Percentiles rank a stretch among this genome's conserved stretches.
phyloP scores from a whole-genome alignment of 1,140 invertebrate species.

The Caligus rogercresseyi region DNA sequence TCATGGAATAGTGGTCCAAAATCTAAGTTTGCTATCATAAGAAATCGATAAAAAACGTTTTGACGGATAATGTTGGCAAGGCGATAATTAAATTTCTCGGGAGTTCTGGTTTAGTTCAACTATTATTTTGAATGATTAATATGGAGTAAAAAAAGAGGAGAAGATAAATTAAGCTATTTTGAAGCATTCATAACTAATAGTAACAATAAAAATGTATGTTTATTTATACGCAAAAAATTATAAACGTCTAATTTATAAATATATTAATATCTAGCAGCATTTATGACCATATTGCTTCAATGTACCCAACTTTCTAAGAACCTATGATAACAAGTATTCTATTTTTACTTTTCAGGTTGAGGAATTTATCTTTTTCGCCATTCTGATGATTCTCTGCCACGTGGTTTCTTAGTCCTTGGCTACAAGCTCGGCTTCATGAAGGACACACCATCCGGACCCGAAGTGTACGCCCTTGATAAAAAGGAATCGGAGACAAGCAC shows the following conservation, averaged over 20 bases:
- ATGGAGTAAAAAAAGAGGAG: too few relatives aligned
- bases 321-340: slow-evolving; percentile 6
- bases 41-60: too few relatives aligned
- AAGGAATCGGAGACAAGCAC: not conserved
- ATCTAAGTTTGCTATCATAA: too few relatives aligned
- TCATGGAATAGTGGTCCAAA: too few relatives aligned
- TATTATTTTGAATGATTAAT: too few relatives aligned
- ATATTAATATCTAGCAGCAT: not conserved
- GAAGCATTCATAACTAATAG: too few relatives aligned
- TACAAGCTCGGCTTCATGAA: slow-evolving; percentile 33
- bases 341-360: slow-evolving; percentile 41
- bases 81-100: too few relatives aligned
- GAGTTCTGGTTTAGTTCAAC: too few relatives aligned
- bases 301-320: slow-evolving; percentile 5
- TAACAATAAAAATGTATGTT: too few relatives aligned
- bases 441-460: not conserved
- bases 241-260: slow-evolving; percentile 14
- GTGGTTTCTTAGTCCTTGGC: slow-evolving; percentile 59
- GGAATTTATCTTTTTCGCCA: slow-evolving; percentile 75
- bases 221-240: slow-evolving; percentile 9
- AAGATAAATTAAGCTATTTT: too few relatives aligned
- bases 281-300: not conserved
- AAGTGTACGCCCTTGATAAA: not conserved
- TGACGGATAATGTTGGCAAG: too few relatives aligned
- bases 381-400: slow-evolving; percentile 62